Conservation (phyloP, 2,888 invertebrate genomes). For the Calameuta idolon region DNA sequence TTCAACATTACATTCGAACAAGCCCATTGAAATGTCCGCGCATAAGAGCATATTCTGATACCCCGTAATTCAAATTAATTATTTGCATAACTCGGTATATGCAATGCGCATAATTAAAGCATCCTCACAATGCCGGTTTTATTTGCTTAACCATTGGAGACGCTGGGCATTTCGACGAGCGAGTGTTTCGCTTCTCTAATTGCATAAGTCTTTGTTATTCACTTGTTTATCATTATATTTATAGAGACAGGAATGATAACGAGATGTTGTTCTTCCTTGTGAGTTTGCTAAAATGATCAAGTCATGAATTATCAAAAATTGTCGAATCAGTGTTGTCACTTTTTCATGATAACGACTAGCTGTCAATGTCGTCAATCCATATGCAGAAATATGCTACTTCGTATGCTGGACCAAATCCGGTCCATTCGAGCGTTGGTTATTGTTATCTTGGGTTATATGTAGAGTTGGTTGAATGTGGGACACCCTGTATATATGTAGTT, state of each 20-base stretch:
- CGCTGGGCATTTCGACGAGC: neutral
- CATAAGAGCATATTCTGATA: conserved; percentile 50
- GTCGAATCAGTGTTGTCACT: neutral
- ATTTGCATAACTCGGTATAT: conserved; percentile 17
- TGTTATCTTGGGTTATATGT: neutral
- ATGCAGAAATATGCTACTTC: neutral
- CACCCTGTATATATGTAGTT: neutral
- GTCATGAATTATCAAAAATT: neutral
- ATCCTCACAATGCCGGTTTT: neutral
- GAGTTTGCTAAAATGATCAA: neutral
- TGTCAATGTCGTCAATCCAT: neutral
- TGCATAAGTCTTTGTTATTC: neutral
- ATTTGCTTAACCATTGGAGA: neutral
- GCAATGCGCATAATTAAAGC: neutral
- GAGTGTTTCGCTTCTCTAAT: neutral
- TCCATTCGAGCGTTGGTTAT: neutral
- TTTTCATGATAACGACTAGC: neutral
- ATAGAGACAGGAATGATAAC: neutral
- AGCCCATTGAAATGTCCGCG: conserved; percentile 51
- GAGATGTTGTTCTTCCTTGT: neutral
- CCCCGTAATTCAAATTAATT: conserved; percentile 26
- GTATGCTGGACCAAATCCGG: neutral
- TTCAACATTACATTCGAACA: conserved; percentile 25
- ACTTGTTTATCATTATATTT: neutral
- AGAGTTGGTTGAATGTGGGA: neutral